Conservation (phyloP, 1,140 invertebrate species). For the Drosophila simulans region DNA sequence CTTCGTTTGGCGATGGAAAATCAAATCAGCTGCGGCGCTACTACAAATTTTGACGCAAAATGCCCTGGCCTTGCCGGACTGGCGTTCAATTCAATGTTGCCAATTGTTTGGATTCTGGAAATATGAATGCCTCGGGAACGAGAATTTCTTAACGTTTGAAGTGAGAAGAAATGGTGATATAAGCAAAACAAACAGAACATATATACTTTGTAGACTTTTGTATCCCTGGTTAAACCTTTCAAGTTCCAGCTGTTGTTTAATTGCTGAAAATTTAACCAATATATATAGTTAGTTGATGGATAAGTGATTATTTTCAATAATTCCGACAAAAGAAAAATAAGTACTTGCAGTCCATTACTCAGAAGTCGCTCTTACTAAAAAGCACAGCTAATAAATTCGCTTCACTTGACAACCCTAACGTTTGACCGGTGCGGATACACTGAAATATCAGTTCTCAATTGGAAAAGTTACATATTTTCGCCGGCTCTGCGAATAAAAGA, state of each 20-base stretch:
- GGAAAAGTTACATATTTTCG: neutral
- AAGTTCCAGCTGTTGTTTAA: too few species aligned
- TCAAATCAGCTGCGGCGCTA: conserved; percentile 11
- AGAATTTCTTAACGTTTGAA: conserved; percentile 1
- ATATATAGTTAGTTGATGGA: too few species aligned
- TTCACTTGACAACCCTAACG: neutral
- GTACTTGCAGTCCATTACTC: neutral
- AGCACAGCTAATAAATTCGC: neutral
- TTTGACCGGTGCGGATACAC: conserved; percentile 17
- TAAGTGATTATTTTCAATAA: too few species aligned
- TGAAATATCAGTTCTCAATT: neutral
- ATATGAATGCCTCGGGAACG: neutral
- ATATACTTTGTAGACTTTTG: too few species aligned
- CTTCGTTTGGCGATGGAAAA: conserved; percentile 16
- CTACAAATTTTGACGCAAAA: conserved; percentile 39
- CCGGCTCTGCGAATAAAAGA: conserved; percentile 22
- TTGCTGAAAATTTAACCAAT: too few species aligned
- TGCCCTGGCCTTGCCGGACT: conserved; percentile 27
- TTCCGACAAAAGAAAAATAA: too few species aligned
- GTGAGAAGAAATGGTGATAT: neutral
- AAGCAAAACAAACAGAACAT: too few species aligned
- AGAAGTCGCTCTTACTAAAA: neutral
- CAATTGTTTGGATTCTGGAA: neutral
- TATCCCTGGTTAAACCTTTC: neutral
- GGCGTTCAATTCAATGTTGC: conserved; percentile 6